These are phyloP conservation scores for Sesamia nonagrioides DNA, from an alignment of 1,140 invertebrate genomes.

Conservation along the genomic window DNA sequence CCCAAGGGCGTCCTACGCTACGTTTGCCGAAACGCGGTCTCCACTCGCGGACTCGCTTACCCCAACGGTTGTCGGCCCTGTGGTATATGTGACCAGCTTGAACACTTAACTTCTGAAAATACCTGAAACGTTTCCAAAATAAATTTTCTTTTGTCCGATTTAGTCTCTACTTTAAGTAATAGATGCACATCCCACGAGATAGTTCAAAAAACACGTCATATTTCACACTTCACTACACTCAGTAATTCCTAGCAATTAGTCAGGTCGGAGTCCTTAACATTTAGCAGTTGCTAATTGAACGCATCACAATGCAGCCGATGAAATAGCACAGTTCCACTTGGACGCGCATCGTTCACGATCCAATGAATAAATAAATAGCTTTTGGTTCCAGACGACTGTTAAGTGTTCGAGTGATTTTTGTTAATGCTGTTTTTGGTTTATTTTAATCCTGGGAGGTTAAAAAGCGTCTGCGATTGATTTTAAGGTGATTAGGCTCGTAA, in stretches of 20 bases:
- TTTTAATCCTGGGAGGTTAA: constrained; percentile 23
- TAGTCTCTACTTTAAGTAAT: neutral
- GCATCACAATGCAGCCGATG: constrained; percentile 66
- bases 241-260: constrained; percentile 46
- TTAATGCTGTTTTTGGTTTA: constrained; percentile 15
- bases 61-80: no score
- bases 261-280: constrained; percentile 47
- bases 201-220: constrained; percentile 16
- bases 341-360: constrained; percentile 58
- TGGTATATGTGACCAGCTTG: no score
- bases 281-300: constrained; percentile 65
- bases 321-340: constrained; percentile 63
- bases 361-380: constrained; percentile 75
- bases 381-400: constrained; percentile 52
- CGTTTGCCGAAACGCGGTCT: no score
- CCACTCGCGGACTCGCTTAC: no score
- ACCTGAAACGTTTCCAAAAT: neutral
- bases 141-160: neutral
- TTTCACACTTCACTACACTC: constrained; percentile 13
- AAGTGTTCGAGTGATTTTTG: constrained; percentile 47
- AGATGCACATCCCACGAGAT: neutral
- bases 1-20: no score
- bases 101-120: neutral
- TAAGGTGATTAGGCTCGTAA: neutral
- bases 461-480: constrained; percentile 27